phyloP scores from a whole-genome alignment of 2,797 vertebrate species.

The Urophycis tenuis region DNA sequence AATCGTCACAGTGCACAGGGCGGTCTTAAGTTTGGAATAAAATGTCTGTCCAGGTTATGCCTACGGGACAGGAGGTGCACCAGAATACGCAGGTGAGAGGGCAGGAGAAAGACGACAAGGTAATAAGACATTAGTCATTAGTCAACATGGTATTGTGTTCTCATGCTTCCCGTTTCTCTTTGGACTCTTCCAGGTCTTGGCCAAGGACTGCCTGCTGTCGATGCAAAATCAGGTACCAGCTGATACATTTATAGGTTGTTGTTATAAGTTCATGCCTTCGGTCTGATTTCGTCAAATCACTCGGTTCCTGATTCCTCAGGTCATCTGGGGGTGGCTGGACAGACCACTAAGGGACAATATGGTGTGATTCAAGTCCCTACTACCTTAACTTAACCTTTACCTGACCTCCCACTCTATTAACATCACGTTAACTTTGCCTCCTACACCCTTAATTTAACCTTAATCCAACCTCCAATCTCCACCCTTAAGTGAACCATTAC shows the following conservation, averaged over 20 bases:
- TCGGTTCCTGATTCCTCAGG: slow-evolving; percentile 12
- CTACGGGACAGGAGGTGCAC: background rate
- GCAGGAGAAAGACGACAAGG: background rate
- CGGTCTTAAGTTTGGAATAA: background rate
- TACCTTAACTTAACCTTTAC: background rate
- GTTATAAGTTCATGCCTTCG: background rate
- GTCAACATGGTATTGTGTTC: background rate
- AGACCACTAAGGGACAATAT: slow-evolving; percentile 26
- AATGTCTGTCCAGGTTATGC: slow-evolving; percentile 21
- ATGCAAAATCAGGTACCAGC: background rate
- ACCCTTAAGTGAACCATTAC: too few relatives aligned
- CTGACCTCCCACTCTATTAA: background rate
- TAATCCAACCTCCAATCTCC: too few relatives aligned
- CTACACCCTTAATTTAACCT: background rate
- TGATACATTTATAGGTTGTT: too few relatives aligned
- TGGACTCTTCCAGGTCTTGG: background rate
- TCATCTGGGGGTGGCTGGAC: slow-evolving; percentile 23
- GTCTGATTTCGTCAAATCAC: background rate
- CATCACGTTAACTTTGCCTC: background rate
- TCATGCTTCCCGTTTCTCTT: background rate
- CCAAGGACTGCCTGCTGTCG: background rate
- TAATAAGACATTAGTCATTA: background rate
- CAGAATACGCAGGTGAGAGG: background rate
- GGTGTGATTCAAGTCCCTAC: slow-evolving; percentile 17
- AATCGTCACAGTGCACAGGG: background rate